Evolutionary conservation across 2,797 vertebrate genomes (phyloP).

Genomic region (Sebastiscus tertius): DNA sequence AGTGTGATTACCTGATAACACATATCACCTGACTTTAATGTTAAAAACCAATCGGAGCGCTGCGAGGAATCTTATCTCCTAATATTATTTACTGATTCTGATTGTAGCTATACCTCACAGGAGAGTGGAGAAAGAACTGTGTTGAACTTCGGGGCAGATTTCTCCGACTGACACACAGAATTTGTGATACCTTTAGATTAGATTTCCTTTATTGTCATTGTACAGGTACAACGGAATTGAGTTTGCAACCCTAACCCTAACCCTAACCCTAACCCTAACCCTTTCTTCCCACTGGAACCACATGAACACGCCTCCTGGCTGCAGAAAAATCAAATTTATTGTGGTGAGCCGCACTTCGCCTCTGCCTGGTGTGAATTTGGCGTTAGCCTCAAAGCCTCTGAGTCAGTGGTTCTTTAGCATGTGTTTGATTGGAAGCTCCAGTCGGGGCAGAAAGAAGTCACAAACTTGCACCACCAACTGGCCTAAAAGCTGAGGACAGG

Average conservation of each 20-base stretch:
- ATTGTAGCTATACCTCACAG: background rate
- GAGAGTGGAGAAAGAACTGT: background rate
- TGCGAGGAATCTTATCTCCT: background rate
- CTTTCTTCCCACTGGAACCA: too few relatives aligned
- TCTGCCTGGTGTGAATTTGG: too few relatives aligned
- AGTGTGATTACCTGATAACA: background rate
- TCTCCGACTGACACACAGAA: background rate
- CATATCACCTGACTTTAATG: background rate
- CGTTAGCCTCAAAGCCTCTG: background rate
- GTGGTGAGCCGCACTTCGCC: too few relatives aligned
- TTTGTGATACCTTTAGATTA: too few relatives aligned
- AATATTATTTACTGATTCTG: background rate
- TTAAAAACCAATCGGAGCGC: background rate
- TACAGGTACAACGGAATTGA: too few relatives aligned
- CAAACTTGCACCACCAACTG: background rate
- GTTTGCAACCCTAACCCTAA: too few relatives aligned
- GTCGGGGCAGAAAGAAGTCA: background rate
- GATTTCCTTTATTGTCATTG: too few relatives aligned
- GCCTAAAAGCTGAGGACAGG: fast-evolving
- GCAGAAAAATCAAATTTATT: fast-evolving
- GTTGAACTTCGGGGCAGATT: background rate
- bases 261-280: too few relatives aligned
- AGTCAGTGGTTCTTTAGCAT: background rate
- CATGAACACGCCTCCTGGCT: too few relatives aligned
- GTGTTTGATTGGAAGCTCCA: background rate